Evolutionary conservation across 2,797 vertebrate genomes (phyloP), one percentile per base, ranked within the genome.

Genomic region (Limnodromus scolopaceus): DNA sequence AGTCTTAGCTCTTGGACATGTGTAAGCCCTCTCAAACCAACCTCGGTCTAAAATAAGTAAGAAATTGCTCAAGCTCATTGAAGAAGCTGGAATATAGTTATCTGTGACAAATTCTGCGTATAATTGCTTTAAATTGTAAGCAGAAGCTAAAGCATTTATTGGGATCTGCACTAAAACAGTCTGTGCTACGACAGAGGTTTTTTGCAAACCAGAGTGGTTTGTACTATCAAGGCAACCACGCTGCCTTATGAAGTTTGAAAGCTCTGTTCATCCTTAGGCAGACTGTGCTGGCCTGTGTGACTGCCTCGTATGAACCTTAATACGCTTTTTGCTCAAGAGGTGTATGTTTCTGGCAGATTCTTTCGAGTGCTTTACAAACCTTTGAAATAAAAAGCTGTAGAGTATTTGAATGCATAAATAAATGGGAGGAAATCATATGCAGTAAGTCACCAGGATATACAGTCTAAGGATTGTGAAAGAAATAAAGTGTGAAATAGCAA

Each of bases 401-500:
- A 54, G 30, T 79, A 64, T 88, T 54, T 66, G 34, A 82, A 49
- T 68, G 30, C 36, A 23, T 61, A 92, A 93, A 88, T 63, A 93
- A 81, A 93, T 34, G 55, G n/a, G 63, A 90, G 83, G 89, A 97
- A 96, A 94, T 90, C 65, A 63, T 48, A n/a, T 74, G 58, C 43
- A 76, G 36, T 93, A 93, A 94, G 94, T 93, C 74, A 90, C 39
- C 19, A 48, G 72, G 63, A 77, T 5, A 65, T 57, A 61, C 54
- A 76, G 53, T 23, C 39, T 79, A 55, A 66, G 80, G 36, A 66
- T 16, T 90, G 66, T 94, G 83, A 72, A 82, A 86, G 74, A 87
- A 93, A 83, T 70, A 75, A 71, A 92, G 80, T 90, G 85, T 90
- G 95, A 96, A 95, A 84, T 84, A 89, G 63, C 63, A 87, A n/a